Evolutionary conservation across 37 sponge, comb jelly and placozoan genomes (phyloP).

Genomic region (Diacarnus erythraeanus): DNA sequence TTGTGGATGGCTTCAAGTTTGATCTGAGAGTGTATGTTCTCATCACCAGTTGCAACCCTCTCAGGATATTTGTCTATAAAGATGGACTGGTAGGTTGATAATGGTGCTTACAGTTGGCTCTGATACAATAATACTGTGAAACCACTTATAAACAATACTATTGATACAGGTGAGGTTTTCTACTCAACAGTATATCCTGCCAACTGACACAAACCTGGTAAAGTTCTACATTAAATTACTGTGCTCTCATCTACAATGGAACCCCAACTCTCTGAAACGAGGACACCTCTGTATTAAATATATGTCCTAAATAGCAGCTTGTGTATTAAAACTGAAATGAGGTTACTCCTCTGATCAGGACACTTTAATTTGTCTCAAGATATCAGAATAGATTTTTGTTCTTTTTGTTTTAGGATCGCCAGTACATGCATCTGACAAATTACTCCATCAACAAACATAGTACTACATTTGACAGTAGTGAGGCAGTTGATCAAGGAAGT

Average conservation of each 20-base stretch:
- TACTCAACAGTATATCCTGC: conserved; percentile 24
- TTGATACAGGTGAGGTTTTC: background rate
- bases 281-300: too few species aligned
- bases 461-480: conserved; percentile 62
- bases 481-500: conserved; percentile 70
- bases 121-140: background rate
- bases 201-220: conserved; percentile 41
- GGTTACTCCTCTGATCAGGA: too few species aligned
- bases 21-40: conserved; percentile 86
- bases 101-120: too few species aligned
- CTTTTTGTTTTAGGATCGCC: conserved; percentile 25
- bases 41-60: conserved; percentile 77
- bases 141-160: background rate
- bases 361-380: too few species aligned
- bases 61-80: conserved; percentile 66
- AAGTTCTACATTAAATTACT: too few species aligned
- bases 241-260: too few species aligned
- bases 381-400: too few species aligned
- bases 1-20: conserved; percentile 79
- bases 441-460: conserved; percentile 94
- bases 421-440: conserved; percentile 94
- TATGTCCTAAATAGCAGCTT: too few species aligned
- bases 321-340: too few species aligned
- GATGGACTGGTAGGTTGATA: conserved; percentile 74
- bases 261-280: too few species aligned